Evolutionary conservation across 2,797 vertebrate species (phyloP), one percentile per base, ranked within the genome.

Genomic region (Siniperca obscura): DNA sequence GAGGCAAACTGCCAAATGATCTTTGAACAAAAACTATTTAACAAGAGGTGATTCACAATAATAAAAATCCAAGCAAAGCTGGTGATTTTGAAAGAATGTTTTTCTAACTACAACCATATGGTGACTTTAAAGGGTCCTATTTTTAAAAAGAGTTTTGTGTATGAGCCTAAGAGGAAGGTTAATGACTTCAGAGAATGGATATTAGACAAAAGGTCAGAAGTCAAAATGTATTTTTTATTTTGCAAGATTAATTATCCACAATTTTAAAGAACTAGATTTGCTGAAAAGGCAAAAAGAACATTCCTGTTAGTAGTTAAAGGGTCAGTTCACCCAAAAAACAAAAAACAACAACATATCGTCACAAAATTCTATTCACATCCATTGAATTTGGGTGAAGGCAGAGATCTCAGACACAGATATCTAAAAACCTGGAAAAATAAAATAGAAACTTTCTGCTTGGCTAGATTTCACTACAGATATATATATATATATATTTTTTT

Each of bases 11-110:
- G 74, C 79, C 80, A 89, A 85, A 72, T 78, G 78, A 81, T 82
- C 84, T 67, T 44, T 61, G n/a, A 74, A 75, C 57, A 81, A 73
- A 82, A 85, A 61, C 67, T 73, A 59, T 84, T 86, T 81, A 80
- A 86, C 77, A 75, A 78, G 83, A 86, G 70, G 64, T 88, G 84
- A 87, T 84, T 90, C 81, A 87, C 68, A 82, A 70, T 78, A 68
- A 84, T 87, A 82, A 83, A 74, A 87, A 65, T 76, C 67, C 61
- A 72, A 75, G 38, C 36, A 72, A 62, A 80, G 34, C 74, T 64
- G 83, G 81, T 74, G 67, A 77, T 81, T 82, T 55, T 42, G 65
- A 72, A 62, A 69, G 67, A 77, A 83, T 83, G 77, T 55, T 84
- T 78, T 72, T 69, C 76, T 86, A 87, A 83, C 30, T 70, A 25